A percentile compares a stretch with the other conserved stretches of the same genome.
These are phyloP conservation scores for Setophaga petechia DNA, from an alignment of 2,113 vertebrate species.

Conservation along the genomic window DNA sequence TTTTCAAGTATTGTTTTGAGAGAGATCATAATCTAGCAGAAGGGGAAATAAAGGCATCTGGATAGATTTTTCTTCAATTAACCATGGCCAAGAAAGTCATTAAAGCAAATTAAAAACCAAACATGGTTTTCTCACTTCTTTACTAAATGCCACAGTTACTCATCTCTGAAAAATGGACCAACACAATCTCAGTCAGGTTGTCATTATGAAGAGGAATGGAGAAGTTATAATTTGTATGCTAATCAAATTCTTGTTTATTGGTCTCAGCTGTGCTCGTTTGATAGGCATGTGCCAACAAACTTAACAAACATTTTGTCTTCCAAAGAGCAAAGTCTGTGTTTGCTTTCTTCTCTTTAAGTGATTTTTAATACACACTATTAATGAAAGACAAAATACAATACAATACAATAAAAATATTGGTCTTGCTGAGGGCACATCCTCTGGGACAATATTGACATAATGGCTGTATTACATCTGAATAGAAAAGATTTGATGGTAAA, in stretches of 20 bases:
- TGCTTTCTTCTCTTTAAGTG: not conserved
- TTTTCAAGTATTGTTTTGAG: conserved; percentile 62
- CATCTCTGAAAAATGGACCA: conserved; percentile 56
- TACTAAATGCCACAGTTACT: conserved; percentile 38
- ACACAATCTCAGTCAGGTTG: conserved; percentile 43
- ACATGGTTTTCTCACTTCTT: conserved; percentile 34
- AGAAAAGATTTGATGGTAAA: not conserved
- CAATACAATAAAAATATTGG: not conserved
- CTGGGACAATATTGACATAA: not conserved
- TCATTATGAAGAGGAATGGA: conserved; percentile 44
- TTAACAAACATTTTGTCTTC: conserved; percentile 9
- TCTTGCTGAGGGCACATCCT: not conserved
- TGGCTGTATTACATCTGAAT: not conserved
- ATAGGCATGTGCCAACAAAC: not conserved
- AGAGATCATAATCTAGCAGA: conserved; percentile 33
- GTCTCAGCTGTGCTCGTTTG: conserved; percentile 15
- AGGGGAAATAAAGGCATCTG: conserved; percentile 47
- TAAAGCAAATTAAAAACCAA: conserved; percentile 54
- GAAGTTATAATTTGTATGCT: conserved; percentile 35
- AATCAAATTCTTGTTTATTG: conserved; percentile 53
- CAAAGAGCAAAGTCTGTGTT: not conserved
- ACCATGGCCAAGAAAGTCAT: conserved; percentile 42
- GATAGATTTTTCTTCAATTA: conserved; percentile 41
- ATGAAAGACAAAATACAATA: not conserved
- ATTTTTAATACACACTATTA: not conserved